Base-by-base conservation (phyloP, 2,113 vertebrate genomes). In the Lepus timidus region DNA sequence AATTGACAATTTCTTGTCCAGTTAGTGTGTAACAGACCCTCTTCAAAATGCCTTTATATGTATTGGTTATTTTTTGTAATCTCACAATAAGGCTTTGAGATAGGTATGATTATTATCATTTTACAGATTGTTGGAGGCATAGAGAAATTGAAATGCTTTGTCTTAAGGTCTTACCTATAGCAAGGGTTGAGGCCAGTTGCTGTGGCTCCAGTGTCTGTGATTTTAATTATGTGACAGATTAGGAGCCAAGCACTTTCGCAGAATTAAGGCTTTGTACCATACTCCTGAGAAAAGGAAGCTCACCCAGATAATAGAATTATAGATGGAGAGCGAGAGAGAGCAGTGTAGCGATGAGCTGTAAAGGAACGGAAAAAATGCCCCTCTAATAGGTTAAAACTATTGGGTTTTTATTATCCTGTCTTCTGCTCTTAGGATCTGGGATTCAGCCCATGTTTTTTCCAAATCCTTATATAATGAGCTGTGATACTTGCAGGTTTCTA, bases 381-480 rank as follows among this genome's bases (percentile, higher is more conserved):
- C 93, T 55, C 62, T 67, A 81, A 55, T 61, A 86, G 95, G 96
- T 90, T 95, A 96, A 97, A 85, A 55, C 36, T 68, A 44, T 84
- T 94, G 68, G 85, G 39, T 10, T 25, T 93, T 92, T 95, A 85
- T 92, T 82, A 67, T 95, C 87, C 90, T 96, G 83, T 85, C 64
- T 90, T 49, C 88, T 95, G 73, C 71, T 95, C 55, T 95, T 74
- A 93, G 78, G 80, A 58, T 93, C 81, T 96, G 85, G 85, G 89
- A 94, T 95, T 90, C 49, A 31, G 67, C 82, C 61, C 39, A 31
- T 29, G 68, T 76, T 96, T 65, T 92, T 94, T 95, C 88, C 76
- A 95, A 68, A 93, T 92, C 85, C 82, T 96, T 88, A 82, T 49
- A 85, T 83, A 88, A 85, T 79, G 73, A 96, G 44, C 73, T 88